Conservation (phyloP, 2,797 vertebrate species). For the Crax fasciolata region DNA sequence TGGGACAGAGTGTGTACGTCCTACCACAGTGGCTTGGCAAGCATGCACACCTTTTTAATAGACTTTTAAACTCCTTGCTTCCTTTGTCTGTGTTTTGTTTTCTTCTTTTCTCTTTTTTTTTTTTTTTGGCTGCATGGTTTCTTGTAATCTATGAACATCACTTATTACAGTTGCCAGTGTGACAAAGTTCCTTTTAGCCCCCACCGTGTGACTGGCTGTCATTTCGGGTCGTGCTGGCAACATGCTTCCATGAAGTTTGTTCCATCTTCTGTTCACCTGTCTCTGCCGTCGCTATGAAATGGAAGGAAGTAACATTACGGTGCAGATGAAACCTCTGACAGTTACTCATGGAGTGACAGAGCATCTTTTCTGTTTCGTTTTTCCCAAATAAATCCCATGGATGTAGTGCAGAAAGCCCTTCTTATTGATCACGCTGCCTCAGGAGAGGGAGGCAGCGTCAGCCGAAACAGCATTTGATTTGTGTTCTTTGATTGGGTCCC, state of each 20-base stretch:
- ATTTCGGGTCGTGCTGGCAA: background rate
- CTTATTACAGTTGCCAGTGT: background rate
- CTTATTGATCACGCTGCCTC: background rate
- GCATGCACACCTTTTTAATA: background rate
- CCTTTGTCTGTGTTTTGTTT: background rate
- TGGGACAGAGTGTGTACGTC: background rate
- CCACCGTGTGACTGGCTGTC: background rate
- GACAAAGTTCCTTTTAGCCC: background rate
- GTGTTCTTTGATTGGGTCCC: background rate
- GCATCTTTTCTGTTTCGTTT: background rate
- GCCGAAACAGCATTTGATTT: background rate
- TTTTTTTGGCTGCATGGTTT: background rate
- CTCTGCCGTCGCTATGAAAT: background rate
- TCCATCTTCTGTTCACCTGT: background rate
- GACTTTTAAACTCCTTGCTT: background rate
- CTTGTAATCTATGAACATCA: background rate
- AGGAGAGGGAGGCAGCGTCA: background rate
- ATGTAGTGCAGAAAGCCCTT: background rate
- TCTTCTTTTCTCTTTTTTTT: background rate
- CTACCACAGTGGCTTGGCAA: background rate
- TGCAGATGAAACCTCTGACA: background rate
- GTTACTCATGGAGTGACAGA: background rate
- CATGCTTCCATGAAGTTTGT: background rate
- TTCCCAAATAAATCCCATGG: background rate
- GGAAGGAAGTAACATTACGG: background rate